These are phyloP conservation scores for Dreissena polymorpha DNA, from an alignment of 1,140 invertebrate species.

Conservation along the genomic window DNA sequence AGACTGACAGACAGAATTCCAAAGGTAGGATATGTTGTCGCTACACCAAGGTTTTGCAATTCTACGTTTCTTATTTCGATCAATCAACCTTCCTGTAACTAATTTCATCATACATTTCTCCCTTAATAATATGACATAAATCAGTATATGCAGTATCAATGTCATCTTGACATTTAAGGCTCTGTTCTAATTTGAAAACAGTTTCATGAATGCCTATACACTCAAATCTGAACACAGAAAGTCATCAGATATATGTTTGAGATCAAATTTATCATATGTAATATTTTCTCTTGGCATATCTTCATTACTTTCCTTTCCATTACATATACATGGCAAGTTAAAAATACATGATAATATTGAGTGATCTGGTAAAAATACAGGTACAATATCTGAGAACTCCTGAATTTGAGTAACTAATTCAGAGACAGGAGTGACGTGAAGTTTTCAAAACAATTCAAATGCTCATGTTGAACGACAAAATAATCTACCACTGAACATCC, in stretches of 20 bases:
- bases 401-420: not conserved
- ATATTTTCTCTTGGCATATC: not conserved
- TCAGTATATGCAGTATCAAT: slow-evolving; percentile 12
- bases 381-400: not conserved
- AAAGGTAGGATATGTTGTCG: not conserved
- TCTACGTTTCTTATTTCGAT: not conserved
- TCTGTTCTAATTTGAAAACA: slow-evolving; percentile 3
- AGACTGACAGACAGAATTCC: not conserved
- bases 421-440: not conserved
- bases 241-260: not conserved
- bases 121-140: not conserved
- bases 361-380: slow-evolving; percentile 8
- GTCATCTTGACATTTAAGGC: not conserved
- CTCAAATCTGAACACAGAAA: not conserved
- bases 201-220: not conserved
- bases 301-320: not conserved
- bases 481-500: slow-evolving; percentile 46
- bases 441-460: slow-evolving; percentile 1
- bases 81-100: not conserved
- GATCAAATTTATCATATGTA: slow-evolving; percentile 27
- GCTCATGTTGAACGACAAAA: slow-evolving; percentile 31
- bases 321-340: not conserved
- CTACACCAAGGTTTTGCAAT: slow-evolving; percentile 7
- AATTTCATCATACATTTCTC: slow-evolving; percentile 4
- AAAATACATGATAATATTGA: slow-evolving; percentile 2